Evolutionary conservation across 1,140 invertebrate species (phyloP).

Genomic region (Drosophila orosa): DNA sequence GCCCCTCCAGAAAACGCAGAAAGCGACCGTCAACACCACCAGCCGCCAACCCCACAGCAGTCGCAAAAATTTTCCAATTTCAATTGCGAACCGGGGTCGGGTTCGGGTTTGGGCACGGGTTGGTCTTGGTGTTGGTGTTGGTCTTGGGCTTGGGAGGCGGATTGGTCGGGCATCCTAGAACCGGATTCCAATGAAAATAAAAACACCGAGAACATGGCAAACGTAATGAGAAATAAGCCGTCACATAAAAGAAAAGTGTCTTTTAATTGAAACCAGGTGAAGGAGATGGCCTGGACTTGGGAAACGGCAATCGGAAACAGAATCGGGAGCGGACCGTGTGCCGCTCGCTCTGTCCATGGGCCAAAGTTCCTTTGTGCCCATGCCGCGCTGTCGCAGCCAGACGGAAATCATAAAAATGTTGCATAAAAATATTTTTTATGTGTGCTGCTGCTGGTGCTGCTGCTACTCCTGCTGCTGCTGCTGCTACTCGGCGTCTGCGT

Average conservation of each 20-base stretch:
- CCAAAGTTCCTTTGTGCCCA: slow-evolving; percentile 33
- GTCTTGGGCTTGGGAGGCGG: slow-evolving; percentile 1
- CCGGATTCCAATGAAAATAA: slow-evolving; percentile 45
- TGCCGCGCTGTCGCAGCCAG: slow-evolving; percentile 57
- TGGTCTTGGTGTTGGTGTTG: too few species aligned
- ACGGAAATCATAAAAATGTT: slow-evolving; percentile 82
- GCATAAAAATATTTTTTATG: slow-evolving; percentile 82
- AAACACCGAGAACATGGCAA: slow-evolving; percentile 43
- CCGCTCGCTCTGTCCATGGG: slow-evolving; percentile 14
- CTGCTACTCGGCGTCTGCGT: slow-evolving; percentile 31
- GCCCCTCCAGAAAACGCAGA: slow-evolving; percentile 27
- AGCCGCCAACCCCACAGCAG: slow-evolving; percentile 29
- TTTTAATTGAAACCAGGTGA: slow-evolving; percentile 81
- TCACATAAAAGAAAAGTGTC: slow-evolving; percentile 74
- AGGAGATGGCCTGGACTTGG: slow-evolving; percentile 51
- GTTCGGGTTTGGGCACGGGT: not conserved
- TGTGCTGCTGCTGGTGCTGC: slow-evolving; percentile 36
- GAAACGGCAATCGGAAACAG: slow-evolving; percentile 12
- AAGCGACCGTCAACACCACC: slow-evolving; percentile 65
- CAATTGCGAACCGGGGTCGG: slow-evolving; percentile 21
- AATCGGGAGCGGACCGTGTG: slow-evolving; percentile 25
- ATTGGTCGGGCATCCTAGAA: slow-evolving; percentile 14
- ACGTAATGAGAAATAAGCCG: slow-evolving; percentile 77
- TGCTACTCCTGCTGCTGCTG: slow-evolving; percentile 4
- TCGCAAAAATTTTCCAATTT: slow-evolving; percentile 33